phyloP scores from a whole-genome alignment of 1,140 invertebrate genomes.

The Cydia amplana region DNA sequence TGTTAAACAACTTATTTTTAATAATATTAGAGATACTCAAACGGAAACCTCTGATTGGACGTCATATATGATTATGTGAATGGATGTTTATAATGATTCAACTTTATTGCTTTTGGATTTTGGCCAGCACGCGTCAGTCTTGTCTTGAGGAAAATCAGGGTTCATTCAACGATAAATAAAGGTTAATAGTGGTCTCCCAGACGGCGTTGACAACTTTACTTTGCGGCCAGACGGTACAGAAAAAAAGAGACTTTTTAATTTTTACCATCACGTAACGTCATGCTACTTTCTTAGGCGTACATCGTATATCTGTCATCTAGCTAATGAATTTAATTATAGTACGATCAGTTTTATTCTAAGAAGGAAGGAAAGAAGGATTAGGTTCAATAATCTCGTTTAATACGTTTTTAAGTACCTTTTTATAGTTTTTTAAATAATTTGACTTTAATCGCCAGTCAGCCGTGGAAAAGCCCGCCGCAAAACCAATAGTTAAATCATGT shows the following conservation, averaged over 20 bases:
- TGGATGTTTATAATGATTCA: constrained; percentile 16
- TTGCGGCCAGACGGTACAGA: constrained; percentile 52
- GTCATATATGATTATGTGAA: constrained; percentile 15
- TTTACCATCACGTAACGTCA: constrained; percentile 4
- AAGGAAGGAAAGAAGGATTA: background rate
- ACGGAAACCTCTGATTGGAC: constrained; percentile 1
- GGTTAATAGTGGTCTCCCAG: constrained; percentile 57
- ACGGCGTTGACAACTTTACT: constrained; percentile 66
- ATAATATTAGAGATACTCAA: background rate
- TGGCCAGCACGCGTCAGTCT: constrained; percentile 16
- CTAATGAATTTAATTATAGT: background rate
- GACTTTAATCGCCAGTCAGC: background rate
- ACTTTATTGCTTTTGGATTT: constrained; percentile 14
- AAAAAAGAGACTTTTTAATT: constrained; percentile 43
- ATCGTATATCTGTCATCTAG: background rate
- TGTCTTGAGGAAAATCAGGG: constrained; percentile 47
- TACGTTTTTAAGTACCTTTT: constrained; percentile 1
- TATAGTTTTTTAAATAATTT: background rate
- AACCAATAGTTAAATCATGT: background rate
- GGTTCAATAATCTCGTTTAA: background rate
- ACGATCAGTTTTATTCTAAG: background rate
- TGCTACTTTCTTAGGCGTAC: background rate
- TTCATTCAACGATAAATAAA: constrained; percentile 62
- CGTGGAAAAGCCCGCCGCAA: background rate
- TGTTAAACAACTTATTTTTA: background rate